A percentile compares a stretch with the other conserved stretches of the same genome.
Evolutionary conservation across 1,140 invertebrate genomes (phyloP).

Genomic region (Cyphomyrmex costatus): DNA sequence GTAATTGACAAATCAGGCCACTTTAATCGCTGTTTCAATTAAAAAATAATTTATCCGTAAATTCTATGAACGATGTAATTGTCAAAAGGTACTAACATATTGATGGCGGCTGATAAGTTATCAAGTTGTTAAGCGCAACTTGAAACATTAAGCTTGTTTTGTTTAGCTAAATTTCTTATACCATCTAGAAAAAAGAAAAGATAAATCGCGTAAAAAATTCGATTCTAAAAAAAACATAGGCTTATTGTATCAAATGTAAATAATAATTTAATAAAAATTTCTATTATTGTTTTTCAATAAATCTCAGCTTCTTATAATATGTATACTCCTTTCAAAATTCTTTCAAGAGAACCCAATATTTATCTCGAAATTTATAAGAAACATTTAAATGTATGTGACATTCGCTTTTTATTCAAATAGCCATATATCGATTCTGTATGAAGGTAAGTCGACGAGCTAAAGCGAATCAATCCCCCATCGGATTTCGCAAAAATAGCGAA

Average conservation of each 20-base stretch:
- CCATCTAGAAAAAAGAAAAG: too few species aligned
- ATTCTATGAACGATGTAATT: background rate
- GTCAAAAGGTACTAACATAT: background rate
- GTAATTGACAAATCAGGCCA: constrained; percentile 6
- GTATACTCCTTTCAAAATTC: background rate
- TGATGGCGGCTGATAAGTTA: background rate
- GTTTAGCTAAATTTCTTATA: too few species aligned
- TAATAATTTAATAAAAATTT: background rate
- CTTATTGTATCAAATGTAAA: background rate
- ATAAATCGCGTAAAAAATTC: too few species aligned
- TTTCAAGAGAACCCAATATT: background rate
- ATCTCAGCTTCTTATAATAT: background rate
- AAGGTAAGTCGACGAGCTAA: background rate
- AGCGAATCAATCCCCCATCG: constrained; percentile 24
- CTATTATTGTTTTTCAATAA: background rate
- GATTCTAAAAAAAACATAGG: too few species aligned
- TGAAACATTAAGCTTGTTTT: background rate
- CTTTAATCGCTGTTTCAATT: background rate
- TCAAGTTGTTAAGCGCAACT: constrained; percentile 12
- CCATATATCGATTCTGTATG: background rate
- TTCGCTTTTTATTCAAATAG: background rate
- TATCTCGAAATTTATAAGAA: background rate
- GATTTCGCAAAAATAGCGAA: constrained; percentile 44
- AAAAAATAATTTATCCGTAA: constrained; percentile 17
- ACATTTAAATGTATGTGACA: background rate